Base-by-base conservation (phyloP, 2,797 vertebrate genomes). In the Artibeus jamaicensis region DNA sequence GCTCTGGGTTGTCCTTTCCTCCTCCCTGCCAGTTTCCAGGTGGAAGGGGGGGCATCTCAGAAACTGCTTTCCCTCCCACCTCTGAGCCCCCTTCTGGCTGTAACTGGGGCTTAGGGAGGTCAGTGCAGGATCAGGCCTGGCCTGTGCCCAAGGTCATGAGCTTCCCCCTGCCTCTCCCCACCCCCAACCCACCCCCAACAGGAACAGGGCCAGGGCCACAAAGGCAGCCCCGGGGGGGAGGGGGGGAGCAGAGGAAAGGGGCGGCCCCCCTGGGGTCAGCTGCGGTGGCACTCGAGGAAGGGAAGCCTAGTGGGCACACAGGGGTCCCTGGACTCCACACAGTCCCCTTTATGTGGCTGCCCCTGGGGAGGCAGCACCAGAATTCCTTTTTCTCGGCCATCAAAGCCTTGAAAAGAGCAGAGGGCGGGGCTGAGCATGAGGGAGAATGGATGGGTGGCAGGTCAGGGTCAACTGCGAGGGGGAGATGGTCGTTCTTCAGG, bases 371-470 rank as follows among this genome's bases (percentile, higher is more conserved):
- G 62, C 9, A 83, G 50, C 91, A 5, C 87, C 22, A 53, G 92
- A 81, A 95, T 94, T 65, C 67, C 57, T 85, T 95, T 79, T 65
- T 84, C 88, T 96, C 77, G 50, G 78, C 86, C 67, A 6, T 87
- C 62, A 68, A 26, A 74, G 74, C 83, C 83, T 95, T 91, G 77
- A 37, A 79, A 94, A 94, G 88, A 91, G 95, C 86, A 87, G 93
- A 91, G 91, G 84, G 94, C 74, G 74, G 86, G 59, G 85, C 53
- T 0, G 39, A 79, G 86, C 89, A 34, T 26, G 95, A 91, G 53
- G 89, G 96, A 92, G 88, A 93, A 97, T 97, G 89, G 93, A 96
- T 96, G 89, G 94, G 78, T 50, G 46, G 76, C n/a, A 55, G 96
- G 92, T 97, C 95, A 71, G 94, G 96, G 97, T 97, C 97, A 97